Base-by-base conservation (phyloP, 2,113 vertebrate genomes). In the Poeciliopsis retropinna region DNA sequence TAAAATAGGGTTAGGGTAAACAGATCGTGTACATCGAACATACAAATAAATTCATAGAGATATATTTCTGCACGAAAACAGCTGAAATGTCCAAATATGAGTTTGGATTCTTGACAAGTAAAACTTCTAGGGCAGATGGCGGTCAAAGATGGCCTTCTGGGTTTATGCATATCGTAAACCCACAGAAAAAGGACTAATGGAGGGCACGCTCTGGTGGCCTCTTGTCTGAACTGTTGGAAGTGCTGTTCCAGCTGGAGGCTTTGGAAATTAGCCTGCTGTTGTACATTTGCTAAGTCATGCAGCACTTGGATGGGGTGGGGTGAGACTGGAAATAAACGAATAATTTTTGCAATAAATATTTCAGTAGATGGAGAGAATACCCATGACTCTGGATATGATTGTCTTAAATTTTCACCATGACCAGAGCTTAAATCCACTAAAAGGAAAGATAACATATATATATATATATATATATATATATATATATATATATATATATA, bases 101-200 rank as follows among this genome's bases (percentile, higher is more conserved):
- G 30, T 27, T 44, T 67, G 27, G 7, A 76, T 72, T 51, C 39
- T 60, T 73, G 77, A 73, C 60, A 79, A 60, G 68, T 66, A 25
- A 63, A 76, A 75, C 72, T 75, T 82, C 66, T 62, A 65, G 44
- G 78, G 79, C 89, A 92, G 88, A 90, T 91, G 90, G 87, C 29
- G 57, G 76, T 88, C 82, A 85, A 78, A 86, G 64, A 84, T 57
- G 67, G 75, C 72, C 82, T 71, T 77, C 66, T 80, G 30, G 30
- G 30, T 31, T 31, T 31, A 31, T 31, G 71, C 80, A 82, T 79
- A 85, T 81, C 78, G 81, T 78, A 82, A 84, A 60, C 60, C 17
- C 81, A 83, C 69, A 68, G 79, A 86, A 68, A 70, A 83, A 68
- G 76, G 83, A 84, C 88, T 91, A 87, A 91, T 91, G 77, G 80